Conservation (phyloP, 2,113 vertebrate species). For the Neodon shergylaensis region DNA sequence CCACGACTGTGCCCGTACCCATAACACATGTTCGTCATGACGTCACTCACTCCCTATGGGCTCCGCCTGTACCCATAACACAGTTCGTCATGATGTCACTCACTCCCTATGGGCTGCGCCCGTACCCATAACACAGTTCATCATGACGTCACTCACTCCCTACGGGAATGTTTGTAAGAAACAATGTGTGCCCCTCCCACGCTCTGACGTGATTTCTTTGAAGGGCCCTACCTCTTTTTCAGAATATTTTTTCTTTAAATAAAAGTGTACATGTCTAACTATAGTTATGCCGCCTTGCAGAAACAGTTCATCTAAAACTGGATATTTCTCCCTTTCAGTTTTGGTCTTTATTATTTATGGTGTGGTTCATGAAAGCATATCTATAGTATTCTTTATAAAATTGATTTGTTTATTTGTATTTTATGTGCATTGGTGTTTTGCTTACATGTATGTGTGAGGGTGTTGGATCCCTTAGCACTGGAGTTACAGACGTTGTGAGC, state of each 20-base stretch:
- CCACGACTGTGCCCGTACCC: background rate
- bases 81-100: no score
- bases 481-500: background rate
- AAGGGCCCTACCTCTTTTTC: background rate
- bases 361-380: conserved; percentile 24
- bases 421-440: background rate
- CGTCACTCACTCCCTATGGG: background rate
- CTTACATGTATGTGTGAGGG: background rate
- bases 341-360: conserved; percentile 2
- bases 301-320: background rate
- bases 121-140: no score
- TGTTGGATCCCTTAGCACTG: no score
- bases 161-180: background rate
- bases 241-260: background rate
- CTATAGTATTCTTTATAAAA: background rate
- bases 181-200: background rate
- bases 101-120: background rate
- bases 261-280: background rate
- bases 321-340: background rate
- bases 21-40: no score
- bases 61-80: background rate
- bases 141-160: no score
- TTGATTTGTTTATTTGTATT: background rate
- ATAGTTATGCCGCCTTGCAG: background rate
- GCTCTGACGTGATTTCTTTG: background rate